A percentile compares a stretch with the other conserved stretches of the same genome.
phyloP scores from a whole-genome alignment of 2,888 invertebrate species.

The Synanthedon formicaeformis region DNA sequence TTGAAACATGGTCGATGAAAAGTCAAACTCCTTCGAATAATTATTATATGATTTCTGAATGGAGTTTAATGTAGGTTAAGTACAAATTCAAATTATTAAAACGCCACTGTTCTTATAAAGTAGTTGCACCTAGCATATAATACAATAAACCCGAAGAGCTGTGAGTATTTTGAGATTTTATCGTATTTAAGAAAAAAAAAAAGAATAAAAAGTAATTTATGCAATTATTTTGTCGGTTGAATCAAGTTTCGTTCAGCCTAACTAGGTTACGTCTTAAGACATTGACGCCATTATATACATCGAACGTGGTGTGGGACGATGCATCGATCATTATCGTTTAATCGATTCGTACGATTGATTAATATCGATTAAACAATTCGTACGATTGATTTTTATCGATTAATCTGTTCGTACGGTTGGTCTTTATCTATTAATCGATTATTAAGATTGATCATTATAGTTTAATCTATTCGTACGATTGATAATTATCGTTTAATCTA shows the following conservation, averaged over 20 bases:
- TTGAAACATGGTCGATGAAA: background rate
- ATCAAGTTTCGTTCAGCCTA: slow-evolving; percentile 62
- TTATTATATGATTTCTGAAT: slow-evolving; percentile 34
- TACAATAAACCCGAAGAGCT: slow-evolving; percentile 70
- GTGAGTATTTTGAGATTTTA: slow-evolving; percentile 71
- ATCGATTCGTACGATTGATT: no score
- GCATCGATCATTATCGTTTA: no score
- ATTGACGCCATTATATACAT: slow-evolving; percentile 39
- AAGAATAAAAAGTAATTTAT: slow-evolving; percentile 29
- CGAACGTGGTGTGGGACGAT: slow-evolving; percentile 23
- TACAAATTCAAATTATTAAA: slow-evolving; percentile 69
- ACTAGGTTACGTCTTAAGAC: slow-evolving; percentile 51
- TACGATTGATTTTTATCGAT: no score
- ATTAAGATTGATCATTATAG: no score
- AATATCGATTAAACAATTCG: no score
- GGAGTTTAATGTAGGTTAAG: slow-evolving; percentile 62
- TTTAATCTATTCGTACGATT: no score
- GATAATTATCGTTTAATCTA: no score
- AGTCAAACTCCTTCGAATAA: slow-evolving; percentile 15
- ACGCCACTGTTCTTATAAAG: slow-evolving; percentile 69
- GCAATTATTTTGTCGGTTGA: slow-evolving; percentile 49
- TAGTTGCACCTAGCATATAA: slow-evolving; percentile 69
- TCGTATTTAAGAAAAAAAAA: slow-evolving; percentile 58
- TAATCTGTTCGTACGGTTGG: no score
- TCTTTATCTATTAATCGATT: no score